These are phyloP conservation scores for Eulemur rufifrons DNA, from an alignment of 2,113 vertebrate genomes.

Conservation along the genomic window DNA sequence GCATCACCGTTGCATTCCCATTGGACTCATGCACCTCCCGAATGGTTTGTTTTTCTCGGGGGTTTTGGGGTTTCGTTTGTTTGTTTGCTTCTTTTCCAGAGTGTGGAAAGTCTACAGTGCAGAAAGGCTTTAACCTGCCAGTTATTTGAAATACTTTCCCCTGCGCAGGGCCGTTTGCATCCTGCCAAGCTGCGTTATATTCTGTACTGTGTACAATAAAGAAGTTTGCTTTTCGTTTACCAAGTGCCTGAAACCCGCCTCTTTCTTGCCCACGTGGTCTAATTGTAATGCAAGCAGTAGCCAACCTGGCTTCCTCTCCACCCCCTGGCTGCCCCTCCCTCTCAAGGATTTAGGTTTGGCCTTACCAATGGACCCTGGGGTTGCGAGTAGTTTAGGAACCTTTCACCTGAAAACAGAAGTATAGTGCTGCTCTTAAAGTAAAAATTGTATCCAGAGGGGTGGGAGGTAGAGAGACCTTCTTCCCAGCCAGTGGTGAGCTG, in stretches of 20 bases:
- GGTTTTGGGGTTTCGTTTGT: not conserved
- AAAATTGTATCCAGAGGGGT: not conserved
- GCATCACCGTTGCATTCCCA: constrained; percentile 58
- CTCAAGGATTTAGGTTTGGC: not conserved
- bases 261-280: constrained; percentile 48
- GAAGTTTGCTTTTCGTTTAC: constrained; percentile 86
- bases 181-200: constrained; percentile 94
- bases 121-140: constrained; percentile 85
- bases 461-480: not conserved
- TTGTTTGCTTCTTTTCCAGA: constrained; percentile 65
- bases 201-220: constrained; percentile 99
- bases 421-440: not conserved
- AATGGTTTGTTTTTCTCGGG: not conserved
- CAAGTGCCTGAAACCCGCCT: not conserved
- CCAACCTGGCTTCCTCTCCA: not conserved
- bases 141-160: constrained; percentile 81
- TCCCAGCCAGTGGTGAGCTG: not conserved
- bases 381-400: not conserved
- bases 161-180: constrained; percentile 88
- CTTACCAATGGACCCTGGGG: not conserved
- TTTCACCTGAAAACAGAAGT: not conserved
- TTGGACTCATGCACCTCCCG: constrained; percentile 57
- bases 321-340: too few species aligned
- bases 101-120: constrained; percentile 80
- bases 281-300: not conserved